Percentiles rank a stretch among this genome's conserved stretches.
These are phyloP conservation scores for Muricea muricata DNA, from an alignment of 92 coral and sea anemone species.

Conservation along the genomic window DNA sequence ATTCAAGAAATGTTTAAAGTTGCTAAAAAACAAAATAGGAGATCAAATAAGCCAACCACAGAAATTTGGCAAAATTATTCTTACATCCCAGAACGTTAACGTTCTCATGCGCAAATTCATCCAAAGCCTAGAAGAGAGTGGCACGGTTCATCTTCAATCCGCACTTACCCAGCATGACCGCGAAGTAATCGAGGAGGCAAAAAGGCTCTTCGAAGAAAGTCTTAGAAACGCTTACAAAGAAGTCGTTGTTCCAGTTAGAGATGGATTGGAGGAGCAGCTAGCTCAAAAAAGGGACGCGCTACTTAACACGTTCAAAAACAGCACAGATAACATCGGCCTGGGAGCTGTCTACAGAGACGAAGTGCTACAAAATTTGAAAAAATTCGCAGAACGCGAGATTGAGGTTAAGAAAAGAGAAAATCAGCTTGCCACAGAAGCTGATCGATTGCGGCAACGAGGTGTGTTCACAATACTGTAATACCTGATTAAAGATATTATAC, in stretches of 20 bases:
- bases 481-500: too few species aligned
- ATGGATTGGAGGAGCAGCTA: conserved; percentile 2
- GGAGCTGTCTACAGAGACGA: conserved; percentile 28
- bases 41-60: background rate
- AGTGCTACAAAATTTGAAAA: background rate
- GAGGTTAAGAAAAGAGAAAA: conserved; percentile 23
- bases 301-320: background rate
- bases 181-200: background rate
- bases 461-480: too few species aligned
- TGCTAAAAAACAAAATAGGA: background rate
- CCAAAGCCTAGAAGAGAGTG: background rate
- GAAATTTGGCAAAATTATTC: conserved; percentile 3
- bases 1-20: background rate
- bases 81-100: background rate
- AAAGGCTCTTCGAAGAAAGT: background rate
- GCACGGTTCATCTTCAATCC: conserved; percentile 3
- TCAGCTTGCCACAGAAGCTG: too few species aligned
- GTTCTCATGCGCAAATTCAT: background rate
- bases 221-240: background rate
- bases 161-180: conserved; percentile 6
- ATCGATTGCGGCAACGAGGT: too few species aligned
- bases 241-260: background rate
- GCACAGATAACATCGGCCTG: background rate
- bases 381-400: conserved; percentile 16
- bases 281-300: background rate